phyloP scores from a whole-genome alignment of 2,888 invertebrate genomes.

The Eupithecia abbreviata region DNA sequence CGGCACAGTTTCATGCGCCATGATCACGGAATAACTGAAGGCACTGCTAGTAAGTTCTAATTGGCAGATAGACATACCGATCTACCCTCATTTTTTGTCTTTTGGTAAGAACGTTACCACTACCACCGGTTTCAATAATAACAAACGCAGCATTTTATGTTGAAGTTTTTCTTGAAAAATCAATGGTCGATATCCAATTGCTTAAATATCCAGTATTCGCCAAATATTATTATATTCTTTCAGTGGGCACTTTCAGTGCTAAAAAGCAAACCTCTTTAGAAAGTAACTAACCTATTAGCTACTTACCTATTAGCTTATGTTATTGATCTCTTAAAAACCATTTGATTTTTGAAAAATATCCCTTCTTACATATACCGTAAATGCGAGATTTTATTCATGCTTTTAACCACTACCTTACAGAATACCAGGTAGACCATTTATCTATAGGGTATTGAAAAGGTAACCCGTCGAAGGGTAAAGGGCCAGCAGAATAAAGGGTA shows the following conservation, averaged over 20 bases:
- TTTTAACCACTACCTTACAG: neutral
- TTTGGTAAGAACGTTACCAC: no score
- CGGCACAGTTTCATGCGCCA: no score
- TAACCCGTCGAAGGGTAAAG: slow-evolving; percentile 40
- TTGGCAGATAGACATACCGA: no score
- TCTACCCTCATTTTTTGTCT: no score
- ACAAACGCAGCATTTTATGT: neutral
- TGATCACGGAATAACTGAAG: no score
- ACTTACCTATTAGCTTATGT: neutral
- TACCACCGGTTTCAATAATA: no score
- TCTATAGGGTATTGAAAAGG: slow-evolving; percentile 29
- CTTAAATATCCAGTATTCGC: neutral
- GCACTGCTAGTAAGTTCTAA: no score
- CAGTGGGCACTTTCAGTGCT: neutral
- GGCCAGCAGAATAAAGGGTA: slow-evolving; percentile 52
- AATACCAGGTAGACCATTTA: neutral
- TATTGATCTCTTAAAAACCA: neutral
- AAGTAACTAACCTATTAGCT: no score
- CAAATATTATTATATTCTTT: neutral
- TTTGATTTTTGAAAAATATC: neutral
- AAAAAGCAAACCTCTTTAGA: neutral
- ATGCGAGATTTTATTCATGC: neutral
- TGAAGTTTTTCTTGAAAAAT: neutral
- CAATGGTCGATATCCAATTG: neutral
- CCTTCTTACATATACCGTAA: neutral